These are phyloP conservation scores for Peucedramus taeniatus DNA, from an alignment of 2,113 vertebrate species.

Conservation along the genomic window DNA sequence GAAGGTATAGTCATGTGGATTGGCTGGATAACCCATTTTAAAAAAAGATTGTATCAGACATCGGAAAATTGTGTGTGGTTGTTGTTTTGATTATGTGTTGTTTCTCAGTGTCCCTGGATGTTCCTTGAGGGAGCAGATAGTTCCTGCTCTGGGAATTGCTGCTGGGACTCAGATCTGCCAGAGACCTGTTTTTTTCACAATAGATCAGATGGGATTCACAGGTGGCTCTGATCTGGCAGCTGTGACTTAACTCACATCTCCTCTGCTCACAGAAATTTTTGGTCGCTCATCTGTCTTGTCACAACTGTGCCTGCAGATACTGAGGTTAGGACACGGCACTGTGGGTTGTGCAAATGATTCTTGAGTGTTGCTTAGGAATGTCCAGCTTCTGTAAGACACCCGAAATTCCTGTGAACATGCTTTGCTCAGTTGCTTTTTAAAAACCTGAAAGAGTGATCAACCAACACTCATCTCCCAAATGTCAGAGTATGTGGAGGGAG, in stretches of 20 bases:
- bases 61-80: background rate
- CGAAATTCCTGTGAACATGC: accelerated
- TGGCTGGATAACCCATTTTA: background rate
- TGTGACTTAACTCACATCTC: background rate
- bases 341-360: background rate
- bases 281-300: background rate
- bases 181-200: background rate
- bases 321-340: accelerated
- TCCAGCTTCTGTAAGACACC: background rate
- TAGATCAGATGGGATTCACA: background rate
- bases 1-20: background rate
- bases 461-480: background rate
- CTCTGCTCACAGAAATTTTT: background rate
- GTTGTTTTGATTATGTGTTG: background rate
- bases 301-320: background rate
- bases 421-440: background rate
- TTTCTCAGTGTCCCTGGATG: background rate
- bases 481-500: accelerated
- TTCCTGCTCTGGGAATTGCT: background rate
- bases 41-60: background rate
- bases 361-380: background rate
- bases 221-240: background rate
- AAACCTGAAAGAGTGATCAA: background rate
- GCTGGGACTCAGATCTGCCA: background rate
- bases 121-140: background rate